These are phyloP conservation scores for Diprion similis DNA, from an alignment of 1,140 invertebrate genomes.

Conservation along the genomic window DNA sequence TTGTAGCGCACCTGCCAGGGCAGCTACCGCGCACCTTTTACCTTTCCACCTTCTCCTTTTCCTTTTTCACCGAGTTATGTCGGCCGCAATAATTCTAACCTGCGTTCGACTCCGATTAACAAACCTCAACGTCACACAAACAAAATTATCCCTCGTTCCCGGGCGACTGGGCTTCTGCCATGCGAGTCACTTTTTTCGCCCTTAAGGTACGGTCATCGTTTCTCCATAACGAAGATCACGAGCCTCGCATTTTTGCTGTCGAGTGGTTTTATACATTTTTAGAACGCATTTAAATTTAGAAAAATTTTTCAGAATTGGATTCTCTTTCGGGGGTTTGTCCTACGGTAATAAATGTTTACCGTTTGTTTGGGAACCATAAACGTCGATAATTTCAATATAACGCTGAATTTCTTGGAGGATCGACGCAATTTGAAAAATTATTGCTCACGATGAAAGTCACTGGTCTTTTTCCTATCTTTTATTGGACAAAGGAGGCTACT, in stretches of 20 bases:
- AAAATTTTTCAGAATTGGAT: background rate
- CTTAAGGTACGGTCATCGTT: too few species aligned
- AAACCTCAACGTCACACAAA: background rate
- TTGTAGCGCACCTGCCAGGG: background rate
- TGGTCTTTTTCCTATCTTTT: too few species aligned
- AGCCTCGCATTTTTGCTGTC: background rate
- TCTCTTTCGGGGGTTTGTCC: background rate
- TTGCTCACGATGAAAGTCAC: too few species aligned
- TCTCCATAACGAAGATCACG: background rate
- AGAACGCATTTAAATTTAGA: background rate
- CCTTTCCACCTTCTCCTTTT: background rate
- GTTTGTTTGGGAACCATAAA: too few species aligned
- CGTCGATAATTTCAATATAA: too few species aligned
- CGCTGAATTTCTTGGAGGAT: too few species aligned
- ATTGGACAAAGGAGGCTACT: too few species aligned
- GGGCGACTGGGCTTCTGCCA: background rate
- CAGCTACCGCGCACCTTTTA: slow-evolving; percentile 1
- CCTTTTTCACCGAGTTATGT: background rate
- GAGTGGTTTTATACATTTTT: too few species aligned
- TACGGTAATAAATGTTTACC: background rate
- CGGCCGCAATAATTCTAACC: background rate
- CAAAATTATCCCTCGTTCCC: background rate
- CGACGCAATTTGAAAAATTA: too few species aligned
- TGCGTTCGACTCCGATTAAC: background rate
- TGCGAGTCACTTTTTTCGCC: background rate